Base-by-base conservation (phyloP, 2,113 vertebrate genomes). In the Notothenia rossii region DNA sequence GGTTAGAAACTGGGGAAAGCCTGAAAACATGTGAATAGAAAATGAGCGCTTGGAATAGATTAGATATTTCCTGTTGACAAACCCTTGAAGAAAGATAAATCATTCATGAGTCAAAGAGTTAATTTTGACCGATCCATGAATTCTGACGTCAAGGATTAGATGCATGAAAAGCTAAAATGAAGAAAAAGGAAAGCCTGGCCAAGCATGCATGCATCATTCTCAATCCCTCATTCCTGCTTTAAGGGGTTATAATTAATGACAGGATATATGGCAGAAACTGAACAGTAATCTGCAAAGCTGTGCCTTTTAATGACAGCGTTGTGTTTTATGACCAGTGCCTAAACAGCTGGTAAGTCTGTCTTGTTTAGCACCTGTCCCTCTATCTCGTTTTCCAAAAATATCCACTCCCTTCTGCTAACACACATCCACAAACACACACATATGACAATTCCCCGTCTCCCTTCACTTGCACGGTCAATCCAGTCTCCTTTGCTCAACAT, bases 191-290 rank as follows among this genome's bases (percentile, higher is more conserved):
- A 76, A 75, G 62, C 66, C 13, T 70, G 45, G 72, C 75, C 78
- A 59, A 77, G 74, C 56, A 64, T 43, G 66, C 76, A 53, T 81
- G 50, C 74, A 75, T 87, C 72, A 72, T 40, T 70, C 51, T 72
- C 86, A 91, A 90, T 91, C 79, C 83, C 63, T 75, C 22, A 65
- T 77, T 84, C 60, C 75, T 80, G 46, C 60, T 81, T 84, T 78
- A 84, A 75, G 83, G 84, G 82, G 62, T 83, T 87, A 59, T 90
- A 89, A 94, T 92, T 91, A 87, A 92, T 91, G 90, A 84, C 89
- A 73, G 77, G 81, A 81, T 78, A 81, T 85, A 90, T 81, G 71
- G 72, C 66, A 80, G 62, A 84, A 85, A 93, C 73, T 66, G 71
- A 69, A 64, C 73, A 14, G 54, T 88, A 93, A 94, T 85, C 91